Base-by-base conservation (phyloP, 2,797 vertebrate genomes). In the Thaleichthys pacificus region DNA sequence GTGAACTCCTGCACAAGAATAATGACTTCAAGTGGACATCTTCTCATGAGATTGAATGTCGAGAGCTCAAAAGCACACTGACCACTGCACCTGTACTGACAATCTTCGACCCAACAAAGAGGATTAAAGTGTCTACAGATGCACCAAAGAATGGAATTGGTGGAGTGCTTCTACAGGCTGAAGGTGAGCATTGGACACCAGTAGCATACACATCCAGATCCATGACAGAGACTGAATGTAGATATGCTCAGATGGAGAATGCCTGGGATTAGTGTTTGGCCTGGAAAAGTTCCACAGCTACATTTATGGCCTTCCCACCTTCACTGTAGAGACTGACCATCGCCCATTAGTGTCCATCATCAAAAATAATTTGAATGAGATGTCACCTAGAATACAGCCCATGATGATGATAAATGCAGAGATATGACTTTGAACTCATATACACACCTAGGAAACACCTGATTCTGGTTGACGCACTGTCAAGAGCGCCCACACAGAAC, bases 281-380 rank as follows among this genome's bases (percentile, higher is more conserved):
- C 70, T 67, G 0, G 56, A 78, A 15, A 22, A 8, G 12, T 83
- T 82, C 0, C 76, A 81, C 2, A 63, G 24, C 4, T 78, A 80
- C 1, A 3, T 78, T 0, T 76, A 84, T 28, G 80, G 78, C 14
- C 64, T 80, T 0, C 1, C 63, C 24, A 56, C 28, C 5, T 72
- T 81, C 21, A 77, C 56, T 3, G 47, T 28, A 0, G 74, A 86
- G 58, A 82, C 78, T n/a, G 73, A 81, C 11, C 75, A 80, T 49
- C 12, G 17, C 0, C 68, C 68, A 21, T 22, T 82, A 1, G 28
- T 68, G 0, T 1, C 75, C 19, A 86, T 80, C 19, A 72, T 80
- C 0, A 84, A 83, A 24, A 84, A 79, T 1, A 82, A 81, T 8
- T 22, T 83, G 4, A 77, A 82, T 64, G 32, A 83, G 1, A 74